Percentiles rank a stretch among this genome's conserved stretches.
Evolutionary conservation across 2,113 vertebrate species (phyloP).

Genomic region (Cavia porcellus): DNA sequence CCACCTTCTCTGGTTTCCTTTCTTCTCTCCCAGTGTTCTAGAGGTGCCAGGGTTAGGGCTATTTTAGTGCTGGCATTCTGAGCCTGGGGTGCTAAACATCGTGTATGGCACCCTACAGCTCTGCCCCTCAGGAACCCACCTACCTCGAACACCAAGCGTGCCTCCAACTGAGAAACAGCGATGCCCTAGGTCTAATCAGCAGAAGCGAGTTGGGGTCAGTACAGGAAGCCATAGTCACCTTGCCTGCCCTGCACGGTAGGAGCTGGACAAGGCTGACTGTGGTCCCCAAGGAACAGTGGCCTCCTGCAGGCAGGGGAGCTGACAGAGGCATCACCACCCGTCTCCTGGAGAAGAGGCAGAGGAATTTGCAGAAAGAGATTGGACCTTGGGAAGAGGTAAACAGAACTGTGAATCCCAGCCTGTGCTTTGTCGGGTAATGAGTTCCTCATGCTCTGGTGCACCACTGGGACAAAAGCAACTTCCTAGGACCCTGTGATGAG

Average conservation of each 20-base stretch:
- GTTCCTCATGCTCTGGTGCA: neutral
- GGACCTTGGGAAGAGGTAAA: neutral
- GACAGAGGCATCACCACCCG: neutral
- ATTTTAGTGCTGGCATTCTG: neutral
- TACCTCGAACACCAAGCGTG: neutral
- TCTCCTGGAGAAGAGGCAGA: neutral
- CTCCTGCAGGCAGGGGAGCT: neutral
- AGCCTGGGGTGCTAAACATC: neutral
- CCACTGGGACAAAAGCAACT: rapidly evolving
- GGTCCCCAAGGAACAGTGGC: neutral
- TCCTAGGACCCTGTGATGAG: neutral
- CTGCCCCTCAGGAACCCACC: neutral
- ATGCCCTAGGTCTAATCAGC: neutral
- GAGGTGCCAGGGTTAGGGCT: neutral
- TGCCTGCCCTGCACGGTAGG: neutral
- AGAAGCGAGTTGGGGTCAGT: neutral
- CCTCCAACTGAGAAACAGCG: neutral
- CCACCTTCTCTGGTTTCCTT: neutral
- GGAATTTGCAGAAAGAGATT: neutral
- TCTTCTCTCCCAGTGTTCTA: neutral
- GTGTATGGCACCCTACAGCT: neutral
- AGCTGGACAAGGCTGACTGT: neutral
- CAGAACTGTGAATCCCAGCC: neutral
- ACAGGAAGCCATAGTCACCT: neutral
- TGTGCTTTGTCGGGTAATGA: neutral